phyloP scores from a whole-genome alignment of 1,140 invertebrate genomes.

The Tetramorium simillimum region DNA sequence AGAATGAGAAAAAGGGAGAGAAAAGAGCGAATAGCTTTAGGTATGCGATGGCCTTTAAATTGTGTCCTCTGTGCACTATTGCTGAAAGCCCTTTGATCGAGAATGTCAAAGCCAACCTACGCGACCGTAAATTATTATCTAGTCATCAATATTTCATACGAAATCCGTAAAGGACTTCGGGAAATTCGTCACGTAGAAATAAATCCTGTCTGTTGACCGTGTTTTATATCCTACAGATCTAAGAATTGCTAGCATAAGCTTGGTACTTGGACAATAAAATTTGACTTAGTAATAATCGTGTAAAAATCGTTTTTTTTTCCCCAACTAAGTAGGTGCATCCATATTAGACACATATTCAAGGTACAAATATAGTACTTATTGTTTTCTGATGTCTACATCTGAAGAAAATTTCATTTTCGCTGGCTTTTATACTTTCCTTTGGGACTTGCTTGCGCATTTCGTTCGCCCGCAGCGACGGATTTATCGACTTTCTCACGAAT shows the following conservation, averaged over 20 bases:
- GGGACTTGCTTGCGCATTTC: not conserved
- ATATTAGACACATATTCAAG: constrained; percentile 4
- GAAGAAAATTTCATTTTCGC: constrained; percentile 13
- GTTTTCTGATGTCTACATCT: not conserved
- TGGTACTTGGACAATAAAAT: not conserved
- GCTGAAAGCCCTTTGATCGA: constrained; percentile 62
- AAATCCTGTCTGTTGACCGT: not conserved
- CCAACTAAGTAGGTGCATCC: not conserved
- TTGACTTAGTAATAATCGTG: not conserved
- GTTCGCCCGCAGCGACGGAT: not conserved
- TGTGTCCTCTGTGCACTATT: constrained; percentile 55
- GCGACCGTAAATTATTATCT: constrained; percentile 68
- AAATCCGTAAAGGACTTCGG: constrained; percentile 20
- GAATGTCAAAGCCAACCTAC: constrained; percentile 59
- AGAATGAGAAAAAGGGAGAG: not conserved
- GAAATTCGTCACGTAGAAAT: not conserved
- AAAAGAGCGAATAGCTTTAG: constrained; percentile 34
- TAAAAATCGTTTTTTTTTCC: not conserved
- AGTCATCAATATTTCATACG: constrained; percentile 46
- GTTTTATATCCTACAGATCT: not conserved
- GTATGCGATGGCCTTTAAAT: constrained; percentile 61
- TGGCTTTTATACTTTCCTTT: not conserved
- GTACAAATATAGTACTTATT: not conserved
- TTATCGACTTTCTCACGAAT: constrained; percentile 36
- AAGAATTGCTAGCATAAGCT: not conserved